These are phyloP conservation scores for Pollimyrus isidori DNA, from an alignment of 2,113 vertebrate genomes.

Conservation along the genomic window DNA sequence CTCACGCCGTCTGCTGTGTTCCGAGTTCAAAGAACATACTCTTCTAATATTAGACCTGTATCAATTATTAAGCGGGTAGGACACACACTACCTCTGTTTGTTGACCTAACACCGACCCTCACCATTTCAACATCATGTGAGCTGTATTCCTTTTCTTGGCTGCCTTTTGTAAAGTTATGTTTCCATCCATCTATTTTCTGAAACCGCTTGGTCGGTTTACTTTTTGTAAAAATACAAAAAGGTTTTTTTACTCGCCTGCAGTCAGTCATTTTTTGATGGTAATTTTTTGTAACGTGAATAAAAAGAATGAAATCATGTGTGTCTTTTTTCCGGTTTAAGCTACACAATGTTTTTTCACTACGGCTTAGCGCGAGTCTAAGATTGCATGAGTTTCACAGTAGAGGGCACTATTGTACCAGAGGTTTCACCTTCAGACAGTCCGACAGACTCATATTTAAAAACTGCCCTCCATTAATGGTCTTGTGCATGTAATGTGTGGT, in stretches of 20 bases:
- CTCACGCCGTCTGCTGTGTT: not conserved
- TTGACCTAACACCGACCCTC: not conserved
- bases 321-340: not conserved
- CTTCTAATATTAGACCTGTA: not conserved
- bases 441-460: not conserved
- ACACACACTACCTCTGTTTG: not conserved
- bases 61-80: not conserved
- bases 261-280: not conserved
- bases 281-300: not conserved
- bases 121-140: not conserved
- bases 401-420: not conserved
- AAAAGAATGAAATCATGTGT: not conserved
- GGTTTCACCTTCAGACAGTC: not conserved
- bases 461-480: not conserved
- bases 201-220: not conserved
- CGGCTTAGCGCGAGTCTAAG: not conserved
- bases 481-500: not conserved
- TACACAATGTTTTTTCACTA: not conserved
- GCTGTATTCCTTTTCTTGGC: not conserved
- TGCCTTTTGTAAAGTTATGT: not conserved
- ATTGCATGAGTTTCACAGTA: not conserved
- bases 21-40: not conserved
- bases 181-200: not conserved
- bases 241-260: not conserved
- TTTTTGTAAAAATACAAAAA: not conserved